Evolutionary conservation across 2,113 vertebrate genomes (phyloP).

Genomic region (Lagopus muta): DNA sequence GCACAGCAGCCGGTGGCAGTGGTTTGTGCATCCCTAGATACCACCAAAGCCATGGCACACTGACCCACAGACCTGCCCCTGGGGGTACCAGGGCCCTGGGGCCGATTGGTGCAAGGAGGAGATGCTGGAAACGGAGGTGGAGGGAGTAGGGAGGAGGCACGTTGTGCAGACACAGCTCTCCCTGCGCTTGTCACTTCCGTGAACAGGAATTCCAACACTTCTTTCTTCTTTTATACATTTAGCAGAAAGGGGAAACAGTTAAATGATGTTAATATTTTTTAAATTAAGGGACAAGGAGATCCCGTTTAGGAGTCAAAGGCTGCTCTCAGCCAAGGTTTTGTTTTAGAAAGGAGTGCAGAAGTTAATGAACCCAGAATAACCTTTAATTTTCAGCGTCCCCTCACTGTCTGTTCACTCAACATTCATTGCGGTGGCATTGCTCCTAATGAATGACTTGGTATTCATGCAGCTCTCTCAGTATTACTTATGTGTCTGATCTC

Average conservation of each 20-base stretch:
- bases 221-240: not conserved
- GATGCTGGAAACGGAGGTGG: not conserved
- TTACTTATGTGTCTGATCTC: constrained; percentile 73
- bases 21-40: not conserved
- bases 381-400: constrained; percentile 70
- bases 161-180: rapidly evolving
- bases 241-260: constrained; percentile 49
- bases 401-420: constrained; percentile 48
- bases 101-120: not conserved
- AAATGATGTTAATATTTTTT: constrained; percentile 62
- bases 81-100: not conserved
- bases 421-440: constrained; percentile 41
- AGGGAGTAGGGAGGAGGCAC: not conserved
- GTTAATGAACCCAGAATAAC: constrained; percentile 68
- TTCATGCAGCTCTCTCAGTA: constrained; percentile 60
- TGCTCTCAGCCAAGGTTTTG: constrained; percentile 58
- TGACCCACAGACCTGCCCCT: not conserved
- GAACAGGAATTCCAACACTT: not conserved
- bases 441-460: constrained; percentile 73
- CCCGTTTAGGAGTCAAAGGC: constrained; percentile 62
- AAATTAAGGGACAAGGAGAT: constrained; percentile 67
- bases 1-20: rapidly evolving
- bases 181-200: rapidly evolving
- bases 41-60: not conserved
- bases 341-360: constrained; percentile 63